Evolutionary conservation across 2,888 invertebrate species (phyloP).

Genomic region (Epinotia ramella): DNA sequence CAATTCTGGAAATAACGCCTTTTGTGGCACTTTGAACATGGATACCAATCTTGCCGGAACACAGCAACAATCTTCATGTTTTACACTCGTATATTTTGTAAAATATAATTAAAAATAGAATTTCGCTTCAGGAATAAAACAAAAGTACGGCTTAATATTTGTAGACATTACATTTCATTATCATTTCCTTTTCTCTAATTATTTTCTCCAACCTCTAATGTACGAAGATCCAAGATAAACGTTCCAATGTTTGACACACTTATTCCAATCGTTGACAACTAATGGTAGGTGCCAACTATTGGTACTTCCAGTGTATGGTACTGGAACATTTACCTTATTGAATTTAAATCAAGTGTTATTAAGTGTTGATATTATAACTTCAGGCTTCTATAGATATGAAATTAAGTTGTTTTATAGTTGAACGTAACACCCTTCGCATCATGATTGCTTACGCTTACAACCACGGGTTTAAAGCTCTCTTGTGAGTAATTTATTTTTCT

Average conservation of each 20-base stretch:
- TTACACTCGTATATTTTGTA: no score
- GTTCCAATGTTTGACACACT: no score
- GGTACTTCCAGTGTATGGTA: no score
- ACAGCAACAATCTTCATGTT: no score
- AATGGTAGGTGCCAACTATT: no score
- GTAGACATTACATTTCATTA: neutral
- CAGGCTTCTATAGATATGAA: conserved; percentile 24
- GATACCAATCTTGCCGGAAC: neutral
- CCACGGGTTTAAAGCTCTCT: conserved; percentile 32
- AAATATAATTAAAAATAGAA: neutral
- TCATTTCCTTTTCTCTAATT: neutral
- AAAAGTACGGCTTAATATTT: no score
- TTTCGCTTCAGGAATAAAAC: neutral
- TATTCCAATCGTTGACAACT: no score
- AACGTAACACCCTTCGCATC: neutral
- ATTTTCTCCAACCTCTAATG: conserved; percentile 10
- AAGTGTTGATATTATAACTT: conserved; percentile 24
- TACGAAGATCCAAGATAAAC: neutral
- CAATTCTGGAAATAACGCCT: neutral
- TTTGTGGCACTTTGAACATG: neutral
- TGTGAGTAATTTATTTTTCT: conserved; percentile 29
- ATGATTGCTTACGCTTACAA: conserved; percentile 35
- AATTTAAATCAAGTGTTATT: conserved; percentile 12
- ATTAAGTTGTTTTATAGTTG: conserved; percentile 9
- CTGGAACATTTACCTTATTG: conserved; percentile 2